Percentiles rank a stretch among this genome's conserved stretches.
Conservation (phyloP, 2,113 vertebrate species). For the Mystacornis crossleyi region DNA sequence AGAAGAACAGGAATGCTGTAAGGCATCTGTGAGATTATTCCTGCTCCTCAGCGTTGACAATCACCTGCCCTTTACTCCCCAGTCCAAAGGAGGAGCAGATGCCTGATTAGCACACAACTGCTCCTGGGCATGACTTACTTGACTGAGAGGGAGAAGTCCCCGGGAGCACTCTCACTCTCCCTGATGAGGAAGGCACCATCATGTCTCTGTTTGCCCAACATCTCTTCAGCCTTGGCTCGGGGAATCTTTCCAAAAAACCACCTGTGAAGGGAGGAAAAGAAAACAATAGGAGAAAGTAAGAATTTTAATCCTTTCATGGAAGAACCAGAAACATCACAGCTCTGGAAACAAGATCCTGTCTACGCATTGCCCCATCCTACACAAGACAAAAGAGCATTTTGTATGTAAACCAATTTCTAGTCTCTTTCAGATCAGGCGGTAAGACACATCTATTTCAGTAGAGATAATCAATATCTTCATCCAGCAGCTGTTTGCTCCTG, state of each 20-base stretch:
- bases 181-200: slow-evolving; percentile 98
- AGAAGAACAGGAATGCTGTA: not conserved
- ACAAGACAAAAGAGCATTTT: not conserved
- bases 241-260: slow-evolving; percentile 99
- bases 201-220: slow-evolving; percentile 97
- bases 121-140: slow-evolving; percentile 83
- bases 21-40: not conserved
- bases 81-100: not conserved
- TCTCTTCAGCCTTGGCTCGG: slow-evolving; percentile 96
- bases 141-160: slow-evolving; percentile 97
- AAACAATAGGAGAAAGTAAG: not conserved
- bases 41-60: not conserved
- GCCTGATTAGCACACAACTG: not conserved
- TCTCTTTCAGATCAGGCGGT: not conserved
- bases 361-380: not conserved
- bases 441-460: not conserved
- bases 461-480: not conserved
- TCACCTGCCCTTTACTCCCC: not conserved
- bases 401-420: not conserved
- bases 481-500: not conserved
- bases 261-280: slow-evolving; percentile 72
- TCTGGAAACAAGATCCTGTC: not conserved
- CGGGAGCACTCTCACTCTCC: slow-evolving; percentile 97
- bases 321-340: not conserved
- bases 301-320: not conserved